phyloP scores from a whole-genome alignment of 1,140 invertebrate genomes.

The Tetramorium parvispinum region DNA sequence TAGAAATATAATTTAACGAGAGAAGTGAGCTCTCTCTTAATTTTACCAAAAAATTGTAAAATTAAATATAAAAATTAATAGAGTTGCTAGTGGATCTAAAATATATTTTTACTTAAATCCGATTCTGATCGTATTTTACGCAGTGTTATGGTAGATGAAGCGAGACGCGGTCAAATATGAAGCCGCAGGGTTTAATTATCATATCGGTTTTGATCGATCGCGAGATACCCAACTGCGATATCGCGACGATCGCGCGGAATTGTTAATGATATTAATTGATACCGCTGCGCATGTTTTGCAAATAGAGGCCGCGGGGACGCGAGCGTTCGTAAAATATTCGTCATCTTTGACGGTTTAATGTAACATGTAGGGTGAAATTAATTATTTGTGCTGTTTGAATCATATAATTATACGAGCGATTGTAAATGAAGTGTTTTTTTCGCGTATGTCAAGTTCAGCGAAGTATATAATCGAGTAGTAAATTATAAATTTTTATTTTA shows the following conservation, averaged over 20 bases:
- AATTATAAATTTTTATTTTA: not conserved
- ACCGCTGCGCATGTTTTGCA: conserved; percentile 40
- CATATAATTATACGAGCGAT: not conserved
- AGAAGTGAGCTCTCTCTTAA: not conserved
- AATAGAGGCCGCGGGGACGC: conserved; percentile 29
- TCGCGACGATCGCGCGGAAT: conserved; percentile 39
- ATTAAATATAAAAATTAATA: conserved; percentile 12
- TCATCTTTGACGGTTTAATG: conserved; percentile 26
- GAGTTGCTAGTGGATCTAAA: not conserved
- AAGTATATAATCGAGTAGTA: not conserved
- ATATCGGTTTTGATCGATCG: conserved; percentile 47
- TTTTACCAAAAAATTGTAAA: not conserved
- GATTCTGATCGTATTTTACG: conserved; percentile 10
- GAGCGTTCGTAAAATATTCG: conserved; percentile 36
- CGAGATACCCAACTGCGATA: conserved; percentile 34
- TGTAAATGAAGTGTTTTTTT: not conserved
- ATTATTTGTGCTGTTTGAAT: conserved; percentile 12
- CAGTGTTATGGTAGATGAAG: conserved; percentile 11
- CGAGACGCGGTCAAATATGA: conserved; percentile 40
- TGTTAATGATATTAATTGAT: conserved; percentile 62
- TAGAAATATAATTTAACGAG: not conserved
- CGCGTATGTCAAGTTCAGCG: not conserved
- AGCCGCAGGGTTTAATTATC: conserved; percentile 56
- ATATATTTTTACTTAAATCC: conserved; percentile 16
- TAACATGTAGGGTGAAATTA: conserved; percentile 37